phyloP scores from a whole-genome alignment of 2,797 vertebrate species.

The Gila robusta region DNA sequence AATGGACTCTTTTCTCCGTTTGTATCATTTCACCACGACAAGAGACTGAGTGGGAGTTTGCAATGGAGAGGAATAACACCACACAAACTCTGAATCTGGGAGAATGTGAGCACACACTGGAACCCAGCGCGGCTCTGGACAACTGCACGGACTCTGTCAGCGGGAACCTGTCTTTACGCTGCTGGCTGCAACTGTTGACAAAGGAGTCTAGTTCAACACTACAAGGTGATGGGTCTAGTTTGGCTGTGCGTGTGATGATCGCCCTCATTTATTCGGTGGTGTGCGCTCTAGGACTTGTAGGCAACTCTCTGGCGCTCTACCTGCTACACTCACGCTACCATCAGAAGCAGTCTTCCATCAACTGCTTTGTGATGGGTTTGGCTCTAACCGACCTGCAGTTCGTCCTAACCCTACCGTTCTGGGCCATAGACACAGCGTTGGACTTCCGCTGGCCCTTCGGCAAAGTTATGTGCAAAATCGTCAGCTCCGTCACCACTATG shows the following conservation, averaged over 20 bases:
- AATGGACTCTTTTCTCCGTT: background rate
- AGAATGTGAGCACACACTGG: constrained; percentile 70
- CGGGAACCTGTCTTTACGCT: constrained; percentile 79
- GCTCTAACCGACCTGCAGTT: constrained; percentile 82
- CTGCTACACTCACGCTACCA: constrained; percentile 81
- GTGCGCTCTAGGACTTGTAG: constrained; percentile 81
- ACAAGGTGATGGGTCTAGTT: constrained; percentile 76
- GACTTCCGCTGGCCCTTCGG: constrained; percentile 84
- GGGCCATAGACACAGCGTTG: constrained; percentile 79
- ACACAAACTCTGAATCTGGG: constrained; percentile 71
- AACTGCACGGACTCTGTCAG: constrained; percentile 68
- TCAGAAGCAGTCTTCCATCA: constrained; percentile 80
- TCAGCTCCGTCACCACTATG: constrained; percentile 83
- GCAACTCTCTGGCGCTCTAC: constrained; percentile 82
- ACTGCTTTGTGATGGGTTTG: constrained; percentile 82
- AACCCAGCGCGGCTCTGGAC: constrained; percentile 65
- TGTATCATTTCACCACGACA: constrained; percentile 3
- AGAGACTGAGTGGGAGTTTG: constrained; percentile 57
- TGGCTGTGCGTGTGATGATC: constrained; percentile 78
- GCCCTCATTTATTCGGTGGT: constrained; percentile 82
- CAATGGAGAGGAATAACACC: constrained; percentile 77
- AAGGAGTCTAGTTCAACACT: constrained; percentile 76
- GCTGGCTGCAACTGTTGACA: constrained; percentile 81
- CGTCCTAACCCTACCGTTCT: constrained; percentile 82
- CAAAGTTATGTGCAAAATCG: constrained; percentile 80